Evolutionary conservation across 2,797 vertebrate species (phyloP).

Genomic region (Clarias platycephalus): DNA sequence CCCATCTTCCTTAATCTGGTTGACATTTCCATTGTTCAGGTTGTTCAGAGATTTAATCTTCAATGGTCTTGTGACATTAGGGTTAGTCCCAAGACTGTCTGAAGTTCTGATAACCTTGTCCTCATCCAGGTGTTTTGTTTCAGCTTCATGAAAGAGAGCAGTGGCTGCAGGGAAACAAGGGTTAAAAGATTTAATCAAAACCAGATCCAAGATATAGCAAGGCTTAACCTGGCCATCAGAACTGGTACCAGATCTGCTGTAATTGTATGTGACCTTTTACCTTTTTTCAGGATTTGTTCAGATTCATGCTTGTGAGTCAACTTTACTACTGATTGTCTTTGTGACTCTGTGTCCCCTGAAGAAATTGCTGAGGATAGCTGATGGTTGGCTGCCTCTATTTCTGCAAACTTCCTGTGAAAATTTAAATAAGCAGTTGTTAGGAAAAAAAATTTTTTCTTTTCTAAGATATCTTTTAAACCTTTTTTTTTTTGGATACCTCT

Average conservation of each 20-base stretch:
- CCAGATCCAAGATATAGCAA: background rate
- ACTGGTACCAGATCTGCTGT: background rate
- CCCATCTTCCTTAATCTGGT: slow-evolving; percentile 29
- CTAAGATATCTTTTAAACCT: background rate
- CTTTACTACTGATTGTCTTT: slow-evolving; percentile 34
- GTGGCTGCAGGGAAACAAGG: slow-evolving; percentile 37
- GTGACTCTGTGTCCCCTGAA: slow-evolving; percentile 58
- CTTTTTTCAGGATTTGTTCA: slow-evolving; percentile 29
- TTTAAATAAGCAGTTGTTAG: slow-evolving; percentile 2
- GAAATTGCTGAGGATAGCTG: slow-evolving; percentile 70
- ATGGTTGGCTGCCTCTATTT: slow-evolving; percentile 81
- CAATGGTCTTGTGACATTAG: slow-evolving; percentile 16
- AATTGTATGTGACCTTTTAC: slow-evolving; percentile 12
- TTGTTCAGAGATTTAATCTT: slow-evolving; percentile 21
- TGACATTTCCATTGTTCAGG: slow-evolving; percentile 34
- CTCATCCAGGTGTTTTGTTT: slow-evolving; percentile 53
- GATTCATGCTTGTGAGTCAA: slow-evolving; percentile 46
- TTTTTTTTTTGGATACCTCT: slow-evolving; percentile 70
- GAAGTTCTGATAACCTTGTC: slow-evolving; percentile 48
- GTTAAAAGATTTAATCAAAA: background rate
- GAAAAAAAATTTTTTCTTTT: too few species aligned
- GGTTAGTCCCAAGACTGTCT: slow-evolving; percentile 28
- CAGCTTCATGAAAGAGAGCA: slow-evolving; percentile 43
- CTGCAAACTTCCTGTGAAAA: slow-evolving; percentile 78
- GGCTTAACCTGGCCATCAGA: background rate